Evolutionary conservation across 1,140 invertebrate genomes (phyloP).

Genomic region (Drosophila elegans): DNA sequence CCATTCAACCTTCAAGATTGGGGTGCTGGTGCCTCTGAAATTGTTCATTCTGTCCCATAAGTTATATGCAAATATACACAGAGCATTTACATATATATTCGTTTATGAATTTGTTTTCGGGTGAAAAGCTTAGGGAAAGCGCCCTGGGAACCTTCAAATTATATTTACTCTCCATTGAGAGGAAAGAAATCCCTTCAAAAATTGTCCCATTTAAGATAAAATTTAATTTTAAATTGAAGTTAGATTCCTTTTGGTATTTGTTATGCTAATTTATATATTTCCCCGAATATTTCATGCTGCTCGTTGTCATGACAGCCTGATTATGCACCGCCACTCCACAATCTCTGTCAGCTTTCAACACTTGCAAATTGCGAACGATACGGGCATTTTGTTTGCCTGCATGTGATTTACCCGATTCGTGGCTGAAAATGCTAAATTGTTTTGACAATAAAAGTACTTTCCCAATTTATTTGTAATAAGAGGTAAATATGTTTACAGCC

Average conservation of each 20-base stretch:
- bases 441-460: background rate
- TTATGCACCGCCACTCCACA: conserved; percentile 21
- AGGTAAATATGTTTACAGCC: too few relatives aligned
- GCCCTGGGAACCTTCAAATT: conserved; percentile 9
- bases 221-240: conserved; percentile 15
- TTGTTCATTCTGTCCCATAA: conserved; percentile 10
- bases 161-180: conserved; percentile 16
- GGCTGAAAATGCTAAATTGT: conserved; percentile 11
- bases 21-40: conserved; percentile 1
- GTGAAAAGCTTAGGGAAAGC: conserved; percentile 43
- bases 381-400: conserved; percentile 13
- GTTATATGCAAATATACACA: conserved; percentile 47
- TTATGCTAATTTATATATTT: conserved; percentile 37
- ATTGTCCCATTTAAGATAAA: background rate
- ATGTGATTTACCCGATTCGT: conserved; percentile 14
- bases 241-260: conserved; percentile 1
- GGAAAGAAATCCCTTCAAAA: conserved; percentile 11
- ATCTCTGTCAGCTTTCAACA: conserved; percentile 10
- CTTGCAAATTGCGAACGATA: conserved; percentile 23
- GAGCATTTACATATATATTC: conserved; percentile 60
- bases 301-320: conserved; percentile 13
- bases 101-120: conserved; percentile 53
- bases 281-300: conserved; percentile 4
- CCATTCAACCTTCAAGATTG: conserved; percentile 10
- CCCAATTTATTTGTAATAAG: background rate